Evolutionary conservation across 2,888 invertebrate genomes (phyloP).

Genomic region (Stenchaetothrips biformis): DNA sequence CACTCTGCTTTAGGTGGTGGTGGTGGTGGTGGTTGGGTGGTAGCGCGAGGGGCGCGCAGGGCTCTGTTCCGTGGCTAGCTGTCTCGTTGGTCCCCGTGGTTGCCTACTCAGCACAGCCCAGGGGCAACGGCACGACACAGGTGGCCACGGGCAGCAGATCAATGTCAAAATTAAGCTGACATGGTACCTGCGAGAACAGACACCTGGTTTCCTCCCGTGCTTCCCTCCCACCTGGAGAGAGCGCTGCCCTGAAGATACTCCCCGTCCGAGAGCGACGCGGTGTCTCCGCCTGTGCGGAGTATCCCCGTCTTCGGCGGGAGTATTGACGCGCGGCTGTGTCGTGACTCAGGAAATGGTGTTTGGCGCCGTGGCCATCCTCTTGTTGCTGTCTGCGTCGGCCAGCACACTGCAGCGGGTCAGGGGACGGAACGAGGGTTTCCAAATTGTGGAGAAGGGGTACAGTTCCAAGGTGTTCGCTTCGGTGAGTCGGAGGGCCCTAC

Average conservation of each 20-base stretch:
- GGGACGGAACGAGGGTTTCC: background rate
- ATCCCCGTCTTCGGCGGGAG: background rate
- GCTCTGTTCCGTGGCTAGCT: too few species aligned
- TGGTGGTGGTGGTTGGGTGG: background rate
- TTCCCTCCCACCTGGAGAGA: too few species aligned
- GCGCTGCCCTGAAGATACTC: background rate
- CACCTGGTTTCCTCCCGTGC: too few species aligned
- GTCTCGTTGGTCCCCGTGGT: too few species aligned
- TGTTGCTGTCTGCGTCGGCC: slow-evolving; percentile 66
- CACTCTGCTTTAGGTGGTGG: slow-evolving; percentile 3
- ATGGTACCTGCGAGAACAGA: too few species aligned
- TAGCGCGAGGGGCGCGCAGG: background rate
- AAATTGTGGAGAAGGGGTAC: slow-evolving; percentile 10
- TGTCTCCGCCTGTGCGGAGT: background rate
- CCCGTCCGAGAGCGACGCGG: background rate
- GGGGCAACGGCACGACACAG: too few species aligned
- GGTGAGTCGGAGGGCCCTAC: background rate
- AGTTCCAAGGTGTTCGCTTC: slow-evolving; percentile 9
- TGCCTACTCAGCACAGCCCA: too few species aligned
- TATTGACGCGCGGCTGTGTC: slow-evolving; percentile 5
- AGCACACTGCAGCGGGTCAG: background rate
- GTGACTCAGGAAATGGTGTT: slow-evolving; percentile 66
- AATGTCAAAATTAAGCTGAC: too few species aligned
- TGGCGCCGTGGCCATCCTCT: slow-evolving; percentile 67
- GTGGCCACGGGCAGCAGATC: too few species aligned